A percentile compares a stretch with the other conserved stretches of the same genome.
Conservation (phyloP, 1,140 invertebrate species). For the Holotrichia oblita region DNA sequence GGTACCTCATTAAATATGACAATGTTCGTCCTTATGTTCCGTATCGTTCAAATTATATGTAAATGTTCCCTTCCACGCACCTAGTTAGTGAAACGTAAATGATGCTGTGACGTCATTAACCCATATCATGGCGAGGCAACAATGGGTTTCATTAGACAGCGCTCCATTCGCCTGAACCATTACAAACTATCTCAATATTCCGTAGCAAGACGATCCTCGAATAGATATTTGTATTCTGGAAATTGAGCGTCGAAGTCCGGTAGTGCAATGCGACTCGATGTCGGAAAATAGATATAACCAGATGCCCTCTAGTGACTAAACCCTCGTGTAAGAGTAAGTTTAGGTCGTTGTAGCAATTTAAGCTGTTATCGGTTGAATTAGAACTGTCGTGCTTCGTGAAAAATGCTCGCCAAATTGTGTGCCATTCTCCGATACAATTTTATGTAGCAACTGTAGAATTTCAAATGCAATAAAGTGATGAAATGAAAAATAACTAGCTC, state of each 20-base stretch:
- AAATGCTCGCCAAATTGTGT: neutral
- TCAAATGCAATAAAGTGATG: too few relatives aligned
- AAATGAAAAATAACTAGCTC: too few relatives aligned
- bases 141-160: neutral
- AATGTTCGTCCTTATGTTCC: neutral
- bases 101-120: neutral
- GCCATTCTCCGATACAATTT: neutral
- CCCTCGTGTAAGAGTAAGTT: neutral
- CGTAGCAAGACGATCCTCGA: constrained; percentile 5
- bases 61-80: neutral
- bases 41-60: constrained; percentile 14
- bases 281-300: constrained; percentile 1
- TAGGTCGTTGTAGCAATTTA: constrained; percentile 15
- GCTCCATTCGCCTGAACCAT: neutral
- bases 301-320: neutral
- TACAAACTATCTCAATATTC: constrained; percentile 14
- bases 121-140: constrained; percentile 17
- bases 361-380: neutral
- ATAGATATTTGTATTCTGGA: constrained; percentile 26
- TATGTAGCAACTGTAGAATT: too few relatives aligned
- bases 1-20: neutral
- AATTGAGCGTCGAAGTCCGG: constrained; percentile 21
- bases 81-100: constrained; percentile 1
- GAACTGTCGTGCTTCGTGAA: neutral
- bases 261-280: neutral